Percentiles rank a stretch among this genome's conserved stretches.
Conservation (phyloP, 2,888 invertebrate genomes). For the Sabatieria punctata region DNA sequence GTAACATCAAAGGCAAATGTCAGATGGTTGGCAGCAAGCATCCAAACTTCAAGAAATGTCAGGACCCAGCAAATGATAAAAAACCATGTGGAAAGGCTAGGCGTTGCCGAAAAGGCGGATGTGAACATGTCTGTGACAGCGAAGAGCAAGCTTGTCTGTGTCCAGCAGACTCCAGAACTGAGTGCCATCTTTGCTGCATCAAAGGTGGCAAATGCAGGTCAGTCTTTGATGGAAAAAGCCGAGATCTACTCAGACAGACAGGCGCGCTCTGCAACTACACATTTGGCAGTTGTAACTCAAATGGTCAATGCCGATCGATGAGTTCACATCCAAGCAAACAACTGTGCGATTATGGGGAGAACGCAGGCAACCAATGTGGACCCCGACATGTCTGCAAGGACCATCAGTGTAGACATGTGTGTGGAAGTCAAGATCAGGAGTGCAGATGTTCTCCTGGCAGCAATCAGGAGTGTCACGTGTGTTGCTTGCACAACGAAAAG, state of each 20-base stretch:
- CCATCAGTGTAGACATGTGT: neutral
- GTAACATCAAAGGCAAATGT: neutral
- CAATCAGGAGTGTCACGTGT: neutral
- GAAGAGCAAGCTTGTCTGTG: neutral
- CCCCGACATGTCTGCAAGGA: neutral
- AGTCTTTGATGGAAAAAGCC: neutral
- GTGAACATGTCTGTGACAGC: neutral
- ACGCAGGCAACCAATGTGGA: neutral
- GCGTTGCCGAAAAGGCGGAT: neutral
- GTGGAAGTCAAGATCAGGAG: neutral
- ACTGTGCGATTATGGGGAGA: neutral
- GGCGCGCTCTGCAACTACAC: neutral
- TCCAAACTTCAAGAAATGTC: neutral
- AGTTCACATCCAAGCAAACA: neutral
- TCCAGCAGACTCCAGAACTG: neutral
- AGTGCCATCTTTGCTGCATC: neutral
- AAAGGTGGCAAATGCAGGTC: neutral
- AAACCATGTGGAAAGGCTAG: neutral
- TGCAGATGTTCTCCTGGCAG: neutral
- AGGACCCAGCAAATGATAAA: neutral
- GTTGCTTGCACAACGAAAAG: neutral
- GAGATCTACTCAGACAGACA: neutral
- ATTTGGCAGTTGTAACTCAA: neutral
- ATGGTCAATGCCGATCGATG: neutral
- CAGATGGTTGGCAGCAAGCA: too few relatives aligned